These are phyloP conservation scores for Rhagonycha fulva DNA, from an alignment of 2,888 invertebrate genomes.

Conservation along the genomic window DNA sequence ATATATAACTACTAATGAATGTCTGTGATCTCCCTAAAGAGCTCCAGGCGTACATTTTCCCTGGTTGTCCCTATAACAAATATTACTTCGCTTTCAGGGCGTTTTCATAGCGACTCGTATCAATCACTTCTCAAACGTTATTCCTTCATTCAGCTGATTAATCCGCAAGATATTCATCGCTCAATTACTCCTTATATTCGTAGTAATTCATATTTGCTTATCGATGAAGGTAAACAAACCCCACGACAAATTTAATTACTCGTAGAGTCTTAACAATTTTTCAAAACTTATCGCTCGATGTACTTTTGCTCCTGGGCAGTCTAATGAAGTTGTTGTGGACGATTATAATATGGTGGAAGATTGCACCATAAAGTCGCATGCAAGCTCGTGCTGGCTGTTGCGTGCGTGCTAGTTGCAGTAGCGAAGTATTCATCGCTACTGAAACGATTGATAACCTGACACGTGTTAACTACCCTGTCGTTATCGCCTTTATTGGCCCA, in stretches of 20 bases:
- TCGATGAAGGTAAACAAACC: neutral
- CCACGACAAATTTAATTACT: neutral
- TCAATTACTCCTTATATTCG: slow-evolving; percentile 21
- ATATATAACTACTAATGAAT: slow-evolving; percentile 34
- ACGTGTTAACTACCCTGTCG: slow-evolving; percentile 46
- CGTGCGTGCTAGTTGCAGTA: slow-evolving; percentile 33
- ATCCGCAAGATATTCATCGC: slow-evolving; percentile 23
- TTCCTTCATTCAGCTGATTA: slow-evolving; percentile 19
- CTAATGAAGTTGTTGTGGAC: slow-evolving; percentile 17
- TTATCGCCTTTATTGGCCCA: slow-evolving; percentile 45
- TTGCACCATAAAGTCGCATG: slow-evolving; percentile 16
- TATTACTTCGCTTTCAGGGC: slow-evolving; percentile 15
- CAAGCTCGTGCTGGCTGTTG: slow-evolving; percentile 29
- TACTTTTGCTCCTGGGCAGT: neutral
- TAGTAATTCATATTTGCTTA: slow-evolving; percentile 8
- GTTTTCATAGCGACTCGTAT: slow-evolving; percentile 30
- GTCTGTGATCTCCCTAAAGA: slow-evolving; percentile 31
- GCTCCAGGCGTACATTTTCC: slow-evolving; percentile 28
- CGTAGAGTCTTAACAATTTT: neutral
- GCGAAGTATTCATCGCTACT: slow-evolving; percentile 20
- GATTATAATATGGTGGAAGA: neutral
- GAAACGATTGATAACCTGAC: slow-evolving; percentile 43
- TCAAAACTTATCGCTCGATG: neutral
- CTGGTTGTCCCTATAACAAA: slow-evolving; percentile 29
- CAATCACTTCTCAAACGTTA: slow-evolving; percentile 34